Evolutionary conservation across 2,113 vertebrate species (phyloP), one percentile per base, ranked within the genome.

Genomic region (Lepidothrix coronata): DNA sequence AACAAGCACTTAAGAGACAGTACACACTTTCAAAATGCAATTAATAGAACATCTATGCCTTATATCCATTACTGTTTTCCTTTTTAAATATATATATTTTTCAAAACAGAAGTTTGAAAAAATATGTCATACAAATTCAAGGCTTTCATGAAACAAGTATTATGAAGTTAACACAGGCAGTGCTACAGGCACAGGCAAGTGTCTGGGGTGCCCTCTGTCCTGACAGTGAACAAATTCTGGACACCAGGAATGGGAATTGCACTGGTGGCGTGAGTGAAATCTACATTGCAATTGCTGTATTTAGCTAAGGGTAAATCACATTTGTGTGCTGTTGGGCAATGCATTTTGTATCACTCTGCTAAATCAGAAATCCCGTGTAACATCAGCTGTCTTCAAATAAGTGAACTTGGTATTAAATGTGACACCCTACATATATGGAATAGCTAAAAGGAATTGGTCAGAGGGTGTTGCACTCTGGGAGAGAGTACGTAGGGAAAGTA

Each of bases 341-440:
- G 25, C 41, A 19, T 9, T 57, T 63, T 49, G 23, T 27, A 22
- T 13, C 33, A 11, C 43, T 27, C 44, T 49, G 68, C 16, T n/a
- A 37, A 55, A 92, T 51, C 41, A 12, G 62, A 68, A 43, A 27
- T 61, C 30, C 68, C 1, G 0, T 6, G 16, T 19, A 72, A 51
- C 11, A 20, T 6, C 33, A 61, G 2, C 39, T 46, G 25, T 20
- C 46, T 78, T 54, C 90, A 75, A 11, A 57, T 14, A 57, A 51
- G 21, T 39, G n/a, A 51, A 63, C 30, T 51, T 1, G 1, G 10
- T 39, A 19, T 39, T 70, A 70, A 51, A 57, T 5, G 2, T 30
- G 24, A 63, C 8, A 44, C 6, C 4, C 4, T 49, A 17, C 10
- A 8, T 0, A 1, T 0, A 0, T 18, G 23, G 55, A 75, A 57